phyloP scores from a whole-genome alignment of 1,140 invertebrate species.

The Drosophila tani region DNA sequence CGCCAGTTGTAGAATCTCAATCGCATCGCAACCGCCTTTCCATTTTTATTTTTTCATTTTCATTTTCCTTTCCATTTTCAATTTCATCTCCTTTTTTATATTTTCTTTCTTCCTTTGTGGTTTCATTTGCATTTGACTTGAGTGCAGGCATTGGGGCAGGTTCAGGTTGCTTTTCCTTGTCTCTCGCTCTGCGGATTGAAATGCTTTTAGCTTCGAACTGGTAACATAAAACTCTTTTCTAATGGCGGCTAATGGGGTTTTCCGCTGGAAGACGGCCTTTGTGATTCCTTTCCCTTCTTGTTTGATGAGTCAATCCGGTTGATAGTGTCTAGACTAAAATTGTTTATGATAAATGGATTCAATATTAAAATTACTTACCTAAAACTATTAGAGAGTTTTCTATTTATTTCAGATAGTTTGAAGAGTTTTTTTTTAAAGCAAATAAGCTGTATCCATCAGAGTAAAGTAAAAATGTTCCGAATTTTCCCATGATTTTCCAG shows the following conservation, averaged over 20 bases:
- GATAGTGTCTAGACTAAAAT: not conserved
- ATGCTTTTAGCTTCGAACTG: constrained; percentile 50
- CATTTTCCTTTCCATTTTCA: constrained; percentile 30
- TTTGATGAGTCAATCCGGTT: constrained; percentile 20
- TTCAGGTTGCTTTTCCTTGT: constrained; percentile 12
- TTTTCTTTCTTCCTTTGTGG: constrained; percentile 22
- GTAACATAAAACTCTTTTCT: constrained; percentile 66
- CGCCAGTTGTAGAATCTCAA: constrained; percentile 14
- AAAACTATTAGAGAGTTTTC: not conserved
- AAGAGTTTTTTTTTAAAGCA: not conserved
- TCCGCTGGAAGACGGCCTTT: constrained; percentile 1
- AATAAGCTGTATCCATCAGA: too few relatives aligned
- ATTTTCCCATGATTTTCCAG: too few relatives aligned
- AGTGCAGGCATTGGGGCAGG: constrained; percentile 48
- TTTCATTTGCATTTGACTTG: constrained; percentile 64
- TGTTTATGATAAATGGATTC: not conserved
- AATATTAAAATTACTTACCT: not conserved
- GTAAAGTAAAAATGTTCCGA: too few relatives aligned
- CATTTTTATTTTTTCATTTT: constrained; percentile 6
- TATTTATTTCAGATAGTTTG: not conserved
- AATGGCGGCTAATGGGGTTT: constrained; percentile 66
- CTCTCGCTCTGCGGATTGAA: constrained; percentile 8
- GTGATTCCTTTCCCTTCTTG: constrained; percentile 5
- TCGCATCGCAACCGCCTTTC: constrained; percentile 12
- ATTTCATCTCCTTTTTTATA: constrained; percentile 25